A percentile compares a stretch with the other conserved stretches of the same genome.
These are phyloP conservation scores for Pachypanchax playfairii DNA, from an alignment of 2,113 vertebrate species.

Conservation along the genomic window DNA sequence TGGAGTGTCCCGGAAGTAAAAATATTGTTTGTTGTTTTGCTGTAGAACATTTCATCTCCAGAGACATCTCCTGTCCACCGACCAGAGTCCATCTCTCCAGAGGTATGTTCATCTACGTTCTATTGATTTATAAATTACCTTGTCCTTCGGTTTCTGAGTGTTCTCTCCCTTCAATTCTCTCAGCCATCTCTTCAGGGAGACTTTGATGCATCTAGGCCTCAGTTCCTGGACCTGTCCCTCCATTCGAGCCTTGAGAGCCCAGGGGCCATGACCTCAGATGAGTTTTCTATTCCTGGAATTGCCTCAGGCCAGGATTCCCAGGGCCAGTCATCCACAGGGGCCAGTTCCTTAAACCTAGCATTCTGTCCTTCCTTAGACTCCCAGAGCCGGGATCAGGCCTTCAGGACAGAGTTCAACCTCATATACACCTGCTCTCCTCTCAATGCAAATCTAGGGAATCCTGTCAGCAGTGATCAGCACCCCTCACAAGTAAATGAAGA, in stretches of 20 bases:
- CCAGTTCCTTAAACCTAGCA: no score
- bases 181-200: slow-evolving; percentile 90
- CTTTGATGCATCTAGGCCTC: slow-evolving; percentile 80
- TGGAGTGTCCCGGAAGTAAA: no score
- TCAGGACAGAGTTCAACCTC: slow-evolving; percentile 99
- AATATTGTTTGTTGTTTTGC: slow-evolving; percentile 30
- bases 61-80: slow-evolving; percentile 92
- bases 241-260: slow-evolving; percentile 85
- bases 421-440: slow-evolving; percentile 98
- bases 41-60: slow-evolving; percentile 96
- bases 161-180: slow-evolving; percentile 14
- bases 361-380: slow-evolving; percentile 76
- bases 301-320: slow-evolving; percentile 75
- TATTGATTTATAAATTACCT: no score
- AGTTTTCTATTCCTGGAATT: slow-evolving; percentile 79
- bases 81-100: slow-evolving; percentile 92
- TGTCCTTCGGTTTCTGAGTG: no score
- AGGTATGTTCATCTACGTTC: slow-evolving; percentile 89
- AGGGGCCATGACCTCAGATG: slow-evolving; percentile 77
- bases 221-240: slow-evolving; percentile 84
- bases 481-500: slow-evolving; percentile 86
- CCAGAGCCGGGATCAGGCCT: slow-evolving; percentile 89
- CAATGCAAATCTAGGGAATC: slow-evolving; percentile 89
- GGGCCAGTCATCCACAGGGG: slow-evolving; percentile 50
- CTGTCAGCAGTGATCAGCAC: slow-evolving; percentile 83